Evolutionary conservation across 2,113 vertebrate species (phyloP).

Genomic region (Heptranchias perlo): DNA sequence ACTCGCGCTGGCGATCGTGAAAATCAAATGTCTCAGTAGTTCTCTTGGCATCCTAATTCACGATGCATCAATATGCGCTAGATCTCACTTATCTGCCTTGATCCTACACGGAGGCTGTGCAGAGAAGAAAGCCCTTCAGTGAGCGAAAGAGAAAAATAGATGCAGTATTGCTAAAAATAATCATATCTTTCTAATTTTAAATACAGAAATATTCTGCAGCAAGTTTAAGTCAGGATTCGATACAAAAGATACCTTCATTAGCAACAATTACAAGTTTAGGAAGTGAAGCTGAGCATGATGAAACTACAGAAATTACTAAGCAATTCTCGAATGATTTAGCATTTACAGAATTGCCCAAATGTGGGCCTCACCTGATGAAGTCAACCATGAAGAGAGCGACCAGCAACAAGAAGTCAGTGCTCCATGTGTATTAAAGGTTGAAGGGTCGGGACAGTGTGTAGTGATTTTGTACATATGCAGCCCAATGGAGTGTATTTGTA

Average conservation of each 20-base stretch:
- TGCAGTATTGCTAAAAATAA: not conserved
- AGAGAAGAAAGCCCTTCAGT: too few species aligned
- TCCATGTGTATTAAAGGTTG: not conserved
- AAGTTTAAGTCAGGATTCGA: not conserved
- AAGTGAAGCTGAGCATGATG: not conserved
- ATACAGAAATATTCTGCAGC: not conserved
- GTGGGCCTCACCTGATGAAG: too few species aligned
- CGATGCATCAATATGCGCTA: not conserved
- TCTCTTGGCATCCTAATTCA: not conserved
- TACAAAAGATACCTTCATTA: not conserved
- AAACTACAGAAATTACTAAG: too few species aligned
- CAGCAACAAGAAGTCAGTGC: not conserved
- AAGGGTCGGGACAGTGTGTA: not conserved
- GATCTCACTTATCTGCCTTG: not conserved
- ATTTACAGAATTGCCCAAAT: not conserved
- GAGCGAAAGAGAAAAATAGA: not conserved
- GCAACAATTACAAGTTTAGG: not conserved
- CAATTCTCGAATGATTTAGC: not conserved
- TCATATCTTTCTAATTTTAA: not conserved
- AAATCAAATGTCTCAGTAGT: not conserved
- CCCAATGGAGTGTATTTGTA: not conserved
- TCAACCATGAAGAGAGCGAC: not conserved
- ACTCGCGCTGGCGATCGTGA: not conserved
- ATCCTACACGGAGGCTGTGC: not conserved
- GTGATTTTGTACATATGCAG: not conserved